Percentiles rank a stretch among this genome's conserved stretches.
Conservation (phyloP, 2,888 invertebrate genomes). For the Rhingia rostrata region DNA sequence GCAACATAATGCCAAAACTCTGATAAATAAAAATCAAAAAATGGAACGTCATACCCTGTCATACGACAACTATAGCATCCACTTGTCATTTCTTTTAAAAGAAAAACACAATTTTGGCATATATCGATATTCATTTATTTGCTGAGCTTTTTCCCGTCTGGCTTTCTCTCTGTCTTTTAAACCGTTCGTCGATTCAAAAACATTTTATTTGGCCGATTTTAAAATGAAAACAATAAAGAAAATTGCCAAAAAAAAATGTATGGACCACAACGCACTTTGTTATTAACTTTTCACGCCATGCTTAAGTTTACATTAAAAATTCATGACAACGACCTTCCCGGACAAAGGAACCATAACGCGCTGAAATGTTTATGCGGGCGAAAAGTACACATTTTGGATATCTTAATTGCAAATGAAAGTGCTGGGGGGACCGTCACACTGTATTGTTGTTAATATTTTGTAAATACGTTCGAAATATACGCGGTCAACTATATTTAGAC, state of each 20-base stretch:
- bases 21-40: too few relatives aligned
- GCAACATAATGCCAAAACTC: too few relatives aligned
- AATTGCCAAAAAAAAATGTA: not conserved
- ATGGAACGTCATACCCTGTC: too few relatives aligned
- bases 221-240: not conserved
- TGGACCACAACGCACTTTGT: not conserved
- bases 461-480: slow-evolving; percentile 35
- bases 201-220: not conserved
- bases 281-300: not conserved
- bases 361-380: slow-evolving; percentile 1
- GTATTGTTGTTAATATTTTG: slow-evolving; percentile 36
- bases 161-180: too few relatives aligned
- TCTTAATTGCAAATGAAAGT: slow-evolving; percentile 18
- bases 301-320: not conserved
- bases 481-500: slow-evolving; percentile 49
- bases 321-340: slow-evolving; percentile 10
- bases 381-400: slow-evolving; percentile 18
- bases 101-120: too few relatives aligned
- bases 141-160: too few relatives aligned
- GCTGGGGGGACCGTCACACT: slow-evolving; percentile 10
- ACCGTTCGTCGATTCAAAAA: not conserved
- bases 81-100: too few relatives aligned
- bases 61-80: too few relatives aligned
- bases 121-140: too few relatives aligned
- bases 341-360: slow-evolving; percentile 8